Base-by-base conservation (phyloP, 2,888 invertebrate genomes). In the Lingula anatina region DNA sequence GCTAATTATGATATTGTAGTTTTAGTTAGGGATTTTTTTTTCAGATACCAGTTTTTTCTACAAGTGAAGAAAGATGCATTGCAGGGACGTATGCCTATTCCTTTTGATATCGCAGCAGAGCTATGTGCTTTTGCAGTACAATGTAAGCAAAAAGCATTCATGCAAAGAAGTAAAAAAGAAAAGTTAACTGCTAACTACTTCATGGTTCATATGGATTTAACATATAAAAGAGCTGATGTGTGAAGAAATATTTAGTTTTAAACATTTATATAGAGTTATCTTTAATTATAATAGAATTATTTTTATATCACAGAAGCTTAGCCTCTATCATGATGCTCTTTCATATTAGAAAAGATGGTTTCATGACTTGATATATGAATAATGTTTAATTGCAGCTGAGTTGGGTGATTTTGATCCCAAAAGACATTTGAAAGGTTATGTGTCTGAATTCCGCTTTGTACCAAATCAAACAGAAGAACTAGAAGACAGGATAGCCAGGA, bases 41-140 rank as follows among this genome's bases (percentile, higher is more conserved):
- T 24, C 81, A 93, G 95, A 83, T 96, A 96, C 81, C 94, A 95
- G 81, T 87, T 95, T 79, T 96, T 94, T 79, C 84, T 96, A 67
- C 95, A 96, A 84, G 85, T 95, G 70, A 94, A 95, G 80, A 90
- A 93, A 81, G 95, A 96, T 77, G 89, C 96, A 64, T 83, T 94
- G 47, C 93, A 95, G 76, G 94, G 93, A 55, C 85, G 95, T 61
- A 81, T 96, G 64, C 91, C 94, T 5, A 88, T 94, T 51, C 84
- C 88, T 56, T 90, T 90, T 77, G 94, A 95, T 69, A 82, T 93
- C 62, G 89, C 92, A 25, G 88, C 91, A 4, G 93, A 95, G 76
- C 82, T 95, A 51, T 92, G 92, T 48, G 90, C 93, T 15, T 92
- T 86, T 76, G 89, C 93, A 55, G 85, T 96, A 46, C 95, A 96